Percentiles rank a stretch among this genome's conserved stretches.
Evolutionary conservation across 2,888 invertebrate species (phyloP).

Genomic region (Opisthograptis luteolata): DNA sequence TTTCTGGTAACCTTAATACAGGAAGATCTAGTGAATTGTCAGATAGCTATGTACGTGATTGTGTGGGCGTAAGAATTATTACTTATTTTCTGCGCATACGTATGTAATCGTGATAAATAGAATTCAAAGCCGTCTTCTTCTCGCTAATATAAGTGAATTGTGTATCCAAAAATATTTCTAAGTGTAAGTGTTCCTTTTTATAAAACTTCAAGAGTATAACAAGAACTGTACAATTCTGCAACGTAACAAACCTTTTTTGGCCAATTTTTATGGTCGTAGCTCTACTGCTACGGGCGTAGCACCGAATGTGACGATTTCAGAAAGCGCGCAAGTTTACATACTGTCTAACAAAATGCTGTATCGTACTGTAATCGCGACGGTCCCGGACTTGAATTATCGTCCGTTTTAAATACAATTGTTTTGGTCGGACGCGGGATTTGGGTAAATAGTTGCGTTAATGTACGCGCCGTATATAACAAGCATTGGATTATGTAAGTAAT

Average conservation of each 20-base stretch:
- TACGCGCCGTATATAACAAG: slow-evolving; percentile 13
- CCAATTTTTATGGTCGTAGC: slow-evolving; percentile 7
- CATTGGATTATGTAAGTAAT: not conserved
- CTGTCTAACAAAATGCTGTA: slow-evolving; percentile 14
- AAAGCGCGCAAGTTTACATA: not conserved
- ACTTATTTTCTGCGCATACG: no score
- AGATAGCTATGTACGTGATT: no score
- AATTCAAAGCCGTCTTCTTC: no score
- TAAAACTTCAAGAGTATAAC: no score
- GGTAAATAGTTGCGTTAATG: slow-evolving; percentile 37
- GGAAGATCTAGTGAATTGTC: no score
- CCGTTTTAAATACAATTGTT: slow-evolving; percentile 57
- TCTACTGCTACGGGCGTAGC: slow-evolving; percentile 6
- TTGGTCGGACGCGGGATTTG: slow-evolving; percentile 32
- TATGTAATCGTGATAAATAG: no score
- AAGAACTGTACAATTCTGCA: no score
- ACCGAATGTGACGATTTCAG: not conserved
- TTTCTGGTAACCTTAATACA: no score
- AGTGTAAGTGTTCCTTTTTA: no score
- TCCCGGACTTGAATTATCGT: slow-evolving; percentile 63
- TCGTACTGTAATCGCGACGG: slow-evolving; percentile 60
- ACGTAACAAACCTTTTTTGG: not conserved
- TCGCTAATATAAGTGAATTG: no score
- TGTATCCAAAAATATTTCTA: no score
- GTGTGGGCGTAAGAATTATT: no score